Percentiles rank a stretch among this genome's conserved stretches.
phyloP scores from a whole-genome alignment of 2,888 invertebrate species.

The Philereme vetulata region DNA sequence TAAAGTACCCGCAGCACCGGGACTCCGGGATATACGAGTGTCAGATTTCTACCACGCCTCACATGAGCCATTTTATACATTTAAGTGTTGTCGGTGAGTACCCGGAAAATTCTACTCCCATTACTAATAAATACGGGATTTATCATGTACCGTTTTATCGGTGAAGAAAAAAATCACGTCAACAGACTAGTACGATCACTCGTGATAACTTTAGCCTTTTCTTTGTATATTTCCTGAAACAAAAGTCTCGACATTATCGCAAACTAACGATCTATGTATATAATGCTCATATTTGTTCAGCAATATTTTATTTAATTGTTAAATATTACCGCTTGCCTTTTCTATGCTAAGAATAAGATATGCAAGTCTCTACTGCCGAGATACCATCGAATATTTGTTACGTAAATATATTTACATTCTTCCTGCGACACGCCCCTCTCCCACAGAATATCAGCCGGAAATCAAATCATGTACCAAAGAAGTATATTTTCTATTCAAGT shows the following conservation, averaged over 20 bases:
- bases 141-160: no score
- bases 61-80: conserved; percentile 95
- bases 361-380: no score
- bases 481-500: conserved; percentile 15
- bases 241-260: no score
- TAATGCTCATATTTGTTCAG: no score
- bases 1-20: conserved; percentile 95
- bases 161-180: background rate
- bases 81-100: conserved; percentile 95
- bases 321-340: no score
- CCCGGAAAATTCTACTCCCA: background rate
- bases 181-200: no score
- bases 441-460: conserved; percentile 25
- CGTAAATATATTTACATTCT: conserved; percentile 13
- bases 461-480: conserved; percentile 23
- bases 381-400: background rate
- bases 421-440: conserved; percentile 18
- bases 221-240: no score
- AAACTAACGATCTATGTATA: no score
- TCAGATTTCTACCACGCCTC: conserved; percentile 96
- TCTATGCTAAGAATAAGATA: no score
- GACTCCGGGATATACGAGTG: conserved; percentile 97
- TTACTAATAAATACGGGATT: no score
- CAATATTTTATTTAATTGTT: no score
- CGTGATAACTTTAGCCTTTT: no score